Conservation (phyloP, 2,113 vertebrate genomes). For the Strix aluco region DNA sequence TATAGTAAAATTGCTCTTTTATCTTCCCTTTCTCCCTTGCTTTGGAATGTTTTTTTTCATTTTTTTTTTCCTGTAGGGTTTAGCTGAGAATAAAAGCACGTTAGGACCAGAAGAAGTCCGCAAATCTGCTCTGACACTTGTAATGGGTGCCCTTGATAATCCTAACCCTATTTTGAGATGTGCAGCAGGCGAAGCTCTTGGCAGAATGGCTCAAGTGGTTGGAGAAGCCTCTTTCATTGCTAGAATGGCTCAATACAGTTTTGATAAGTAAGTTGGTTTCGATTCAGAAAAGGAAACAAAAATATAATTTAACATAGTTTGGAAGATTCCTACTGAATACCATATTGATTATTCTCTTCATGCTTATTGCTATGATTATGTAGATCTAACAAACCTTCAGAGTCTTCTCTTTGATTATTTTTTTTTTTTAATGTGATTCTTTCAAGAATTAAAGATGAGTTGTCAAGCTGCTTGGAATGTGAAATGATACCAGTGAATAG, state of each 20-base stretch:
- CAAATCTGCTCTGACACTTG: constrained; percentile 93
- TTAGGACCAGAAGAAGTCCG: constrained; percentile 97
- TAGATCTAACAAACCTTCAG: neutral
- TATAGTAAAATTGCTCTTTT: neutral
- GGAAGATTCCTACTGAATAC: neutral
- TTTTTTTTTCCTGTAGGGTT: constrained; percentile 78
- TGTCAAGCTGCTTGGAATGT: neutral
- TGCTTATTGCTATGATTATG: neutral
- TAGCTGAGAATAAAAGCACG: constrained; percentile 98
- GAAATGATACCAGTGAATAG: neutral
- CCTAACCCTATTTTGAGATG: constrained; percentile 97
- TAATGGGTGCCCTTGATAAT: constrained; percentile 98
- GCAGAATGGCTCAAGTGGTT: constrained; percentile 98
- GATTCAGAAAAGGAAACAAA: neutral
- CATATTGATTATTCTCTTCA: neutral
- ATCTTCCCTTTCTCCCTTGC: neutral
- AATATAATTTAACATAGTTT: neutral
- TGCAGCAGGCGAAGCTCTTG: constrained; percentile 95
- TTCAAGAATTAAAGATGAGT: neutral
- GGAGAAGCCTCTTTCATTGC: constrained; percentile 98
- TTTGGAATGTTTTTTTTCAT: neutral
- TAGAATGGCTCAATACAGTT: constrained; percentile 97
- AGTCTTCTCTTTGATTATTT: neutral
- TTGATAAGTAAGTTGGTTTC: constrained; percentile 90
- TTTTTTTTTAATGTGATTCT: neutral